These are phyloP conservation scores for Pinctada fucata DNA, from an alignment of 2,888 invertebrate species.

Conservation along the genomic window DNA sequence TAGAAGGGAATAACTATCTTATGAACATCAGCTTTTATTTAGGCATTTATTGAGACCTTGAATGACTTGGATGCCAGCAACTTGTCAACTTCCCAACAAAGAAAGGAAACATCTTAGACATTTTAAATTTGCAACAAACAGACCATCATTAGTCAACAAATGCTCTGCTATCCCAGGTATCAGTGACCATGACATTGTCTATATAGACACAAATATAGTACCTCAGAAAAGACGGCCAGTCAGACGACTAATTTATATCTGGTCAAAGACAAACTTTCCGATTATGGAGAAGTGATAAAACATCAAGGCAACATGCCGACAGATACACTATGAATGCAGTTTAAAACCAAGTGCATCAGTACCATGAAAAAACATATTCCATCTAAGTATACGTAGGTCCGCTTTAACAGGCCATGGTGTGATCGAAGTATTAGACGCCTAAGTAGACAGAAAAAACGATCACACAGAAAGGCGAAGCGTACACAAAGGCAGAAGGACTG, in stretches of 20 bases:
- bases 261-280: not conserved
- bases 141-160: not conserved
- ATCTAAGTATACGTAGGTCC: not conserved
- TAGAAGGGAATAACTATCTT: not conserved
- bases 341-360: not conserved
- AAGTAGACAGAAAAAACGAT: slow-evolving; percentile 3
- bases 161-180: not conserved
- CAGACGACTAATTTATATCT: not conserved
- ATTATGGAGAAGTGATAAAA: not conserved
- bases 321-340: not conserved
- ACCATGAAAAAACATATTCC: not conserved
- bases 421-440: not conserved
- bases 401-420: not conserved
- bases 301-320: not conserved
- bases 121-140: slow-evolving; percentile 4
- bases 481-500: not conserved
- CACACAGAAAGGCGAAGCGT: not conserved
- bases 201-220: not conserved
- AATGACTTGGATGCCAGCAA: slow-evolving; percentile 20
- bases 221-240: not conserved
- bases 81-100: slow-evolving; percentile 30
- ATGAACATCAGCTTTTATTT: not conserved
- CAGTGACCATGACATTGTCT: not conserved
- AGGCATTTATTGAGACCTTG: not conserved
- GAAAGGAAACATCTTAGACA: slow-evolving; percentile 25